Base-by-base conservation (phyloP, 2,888 invertebrate species). In the Calliphora vomitoria region DNA sequence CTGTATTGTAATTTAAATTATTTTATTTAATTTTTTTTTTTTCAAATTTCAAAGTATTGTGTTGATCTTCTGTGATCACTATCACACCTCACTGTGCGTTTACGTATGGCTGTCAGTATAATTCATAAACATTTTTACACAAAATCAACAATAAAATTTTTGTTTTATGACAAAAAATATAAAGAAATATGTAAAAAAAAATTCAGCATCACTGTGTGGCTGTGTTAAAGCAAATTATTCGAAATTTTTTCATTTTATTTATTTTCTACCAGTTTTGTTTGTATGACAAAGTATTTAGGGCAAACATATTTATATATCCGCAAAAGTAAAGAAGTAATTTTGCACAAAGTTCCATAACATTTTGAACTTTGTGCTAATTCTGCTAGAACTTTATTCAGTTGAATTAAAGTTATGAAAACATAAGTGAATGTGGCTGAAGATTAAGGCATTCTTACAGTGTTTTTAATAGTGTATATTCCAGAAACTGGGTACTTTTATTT, bases 201-300 rank as follows among this genome's bases (percentile, higher is more conserved):
- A 80, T 11, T 18, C 20, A 25, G 53, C 15, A 69, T 81, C 64
- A 78, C 66, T 81, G 72, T 79, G 58, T 58, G 71, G 10, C 53
- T 62, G 31, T 69, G 62, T 71, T 55, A 72, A 80, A 76, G 71
- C 71, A 86, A 83, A 82, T 84, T 83, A 38, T 53, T 66, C 6
- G 13, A 35, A n/a, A 72, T 62, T 58, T 35, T 68, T 41, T 66
- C 5, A 41, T 71, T 68, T 44, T 72, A 5, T n/a, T 4, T 3
- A 3, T 41, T 41, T 47, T 62, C n/a, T 55, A 31, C n/a, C 58
- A 11, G 38, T 20, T 13, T 69, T 44, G 62, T 64, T 74, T 25
- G 41, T 60, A 68, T 74, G 60, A 38, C 35, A 82, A 72, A 66
- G 25, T 25, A 25, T 25, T 64, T 85, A 20, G 72, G 76, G 31